Evolutionary conservation across 2,797 vertebrate genomes (phyloP).

Genomic region (Helarctos malayanus): DNA sequence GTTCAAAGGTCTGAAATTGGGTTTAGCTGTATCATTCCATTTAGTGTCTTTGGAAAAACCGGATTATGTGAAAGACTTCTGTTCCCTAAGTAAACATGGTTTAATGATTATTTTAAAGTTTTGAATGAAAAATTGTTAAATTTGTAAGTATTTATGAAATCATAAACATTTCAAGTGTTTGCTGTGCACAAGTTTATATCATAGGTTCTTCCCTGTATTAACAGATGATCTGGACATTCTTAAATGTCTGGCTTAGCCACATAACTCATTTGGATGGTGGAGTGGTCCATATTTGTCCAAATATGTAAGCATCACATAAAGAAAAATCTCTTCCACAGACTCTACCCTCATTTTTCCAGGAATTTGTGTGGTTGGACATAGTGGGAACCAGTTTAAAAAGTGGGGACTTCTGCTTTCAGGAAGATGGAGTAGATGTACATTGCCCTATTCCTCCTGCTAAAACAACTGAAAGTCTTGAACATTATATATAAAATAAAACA

Average conservation of each 20-base stretch:
- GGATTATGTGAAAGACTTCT: slow-evolving; percentile 44
- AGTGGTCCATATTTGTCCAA: slow-evolving; percentile 46
- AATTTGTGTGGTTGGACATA: slow-evolving; percentile 67
- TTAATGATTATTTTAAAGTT: slow-evolving; percentile 55
- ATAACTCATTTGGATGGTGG: slow-evolving; percentile 37
- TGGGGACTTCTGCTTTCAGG: slow-evolving; percentile 74
- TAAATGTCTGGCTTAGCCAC: not conserved
- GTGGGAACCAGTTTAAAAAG: slow-evolving; percentile 71
- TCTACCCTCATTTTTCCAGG: slow-evolving; percentile 67
- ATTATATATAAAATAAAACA: slow-evolving; percentile 66
- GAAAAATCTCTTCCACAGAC: slow-evolving; percentile 57
- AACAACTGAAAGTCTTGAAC: slow-evolving; percentile 72
- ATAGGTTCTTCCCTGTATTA: slow-evolving; percentile 32
- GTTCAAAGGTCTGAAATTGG: slow-evolving; percentile 35
- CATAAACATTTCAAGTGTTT: slow-evolving; percentile 42
- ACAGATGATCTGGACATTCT: slow-evolving; percentile 45
- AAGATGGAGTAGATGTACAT: slow-evolving; percentile 71
- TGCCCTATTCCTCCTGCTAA: slow-evolving; percentile 36
- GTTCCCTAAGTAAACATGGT: slow-evolving; percentile 39
- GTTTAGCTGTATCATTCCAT: not conserved
- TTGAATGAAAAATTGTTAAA: slow-evolving; percentile 53
- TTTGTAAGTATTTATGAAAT: slow-evolving; percentile 58
- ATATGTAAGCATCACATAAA: slow-evolving; percentile 55
- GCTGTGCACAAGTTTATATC: not conserved
- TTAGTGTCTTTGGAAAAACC: slow-evolving; percentile 47